Evolutionary conservation across 2,888 invertebrate genomes (phyloP), one percentile per base, ranked within the genome.

Genomic region (Pasiphila rectangulata): DNA sequence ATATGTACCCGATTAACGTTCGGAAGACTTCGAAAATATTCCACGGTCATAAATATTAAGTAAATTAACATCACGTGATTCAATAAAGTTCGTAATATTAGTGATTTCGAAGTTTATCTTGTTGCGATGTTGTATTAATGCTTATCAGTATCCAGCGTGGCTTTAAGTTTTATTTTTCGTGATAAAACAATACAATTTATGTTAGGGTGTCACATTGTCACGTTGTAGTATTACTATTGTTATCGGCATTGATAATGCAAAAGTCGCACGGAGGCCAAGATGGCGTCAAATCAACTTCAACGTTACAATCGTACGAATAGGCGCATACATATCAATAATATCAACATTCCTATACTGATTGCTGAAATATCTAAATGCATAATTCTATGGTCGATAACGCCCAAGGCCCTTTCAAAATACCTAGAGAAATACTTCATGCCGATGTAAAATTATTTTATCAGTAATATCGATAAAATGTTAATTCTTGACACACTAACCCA

Each of bases 111-210:
- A 61, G 55, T 56, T 70, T 79, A 83, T 84, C 81, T 83, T 72
- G 85, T 87, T 82, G 76, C 82, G 68, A 75, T 59, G 76, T 62
- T 56, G 55, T 38, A 41, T 24, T 30, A 20, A 5, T 9, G 50
- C 57, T 68, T 82, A 81, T 83, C 79, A 67, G 62, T 62, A 59
- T 65, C 64, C 66, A 72, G 65, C 57, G 65, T 62, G 64, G 69
- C 63, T 73, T 74, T 70, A 73, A 66, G 70, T 69, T 38, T 67
- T 69, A 66, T 70, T 74, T 75, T 75, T 75, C 63, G 63, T 72
- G 87, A 88, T 86, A 86, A 86, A 79, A 82, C 79, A 80, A 79
- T 82, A 80, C 77, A 79, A 87, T 84, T 81, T 86, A 84, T 87
- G 84, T 84, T 80, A 86, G 75, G 82, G 77, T 87, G 82, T 80